phyloP scores from a whole-genome alignment of 2,888 invertebrate species.

The Tortricodes alternella region DNA sequence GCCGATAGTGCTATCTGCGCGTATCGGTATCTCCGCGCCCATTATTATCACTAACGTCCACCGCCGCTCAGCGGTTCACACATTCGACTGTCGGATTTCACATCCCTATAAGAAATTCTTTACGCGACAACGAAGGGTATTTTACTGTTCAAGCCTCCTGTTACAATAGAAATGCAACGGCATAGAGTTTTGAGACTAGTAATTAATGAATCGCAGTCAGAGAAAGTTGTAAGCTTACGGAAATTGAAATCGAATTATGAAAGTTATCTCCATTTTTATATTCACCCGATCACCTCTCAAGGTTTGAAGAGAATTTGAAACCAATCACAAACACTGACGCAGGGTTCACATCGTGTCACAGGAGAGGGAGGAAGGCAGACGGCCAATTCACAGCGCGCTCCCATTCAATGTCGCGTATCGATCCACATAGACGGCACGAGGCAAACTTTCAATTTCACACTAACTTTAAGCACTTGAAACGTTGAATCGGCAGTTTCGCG shows the following conservation, averaged over 20 bases:
- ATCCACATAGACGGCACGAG: slow-evolving; percentile 62
- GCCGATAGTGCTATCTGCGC: slow-evolving; percentile 19
- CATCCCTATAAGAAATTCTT: slow-evolving; percentile 28
- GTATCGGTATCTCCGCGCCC: no score
- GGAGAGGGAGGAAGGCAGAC: slow-evolving; percentile 14
- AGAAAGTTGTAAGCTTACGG: no score
- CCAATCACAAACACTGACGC: slow-evolving; percentile 24
- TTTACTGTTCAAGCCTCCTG: background rate
- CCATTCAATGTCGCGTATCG: slow-evolving; percentile 69
- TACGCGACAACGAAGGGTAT: slow-evolving; percentile 5
- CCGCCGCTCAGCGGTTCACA: slow-evolving; percentile 3
- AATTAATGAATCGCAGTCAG: no score
- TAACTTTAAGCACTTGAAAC: slow-evolving; percentile 51
- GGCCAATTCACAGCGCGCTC: slow-evolving; percentile 50
- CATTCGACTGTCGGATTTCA: slow-evolving; percentile 25
- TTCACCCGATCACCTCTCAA: slow-evolving; percentile 17
- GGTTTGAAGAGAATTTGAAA: slow-evolving; percentile 1
- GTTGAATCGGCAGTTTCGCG: slow-evolving; percentile 36
- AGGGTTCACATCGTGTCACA: slow-evolving; percentile 15
- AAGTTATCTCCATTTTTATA: background rate
- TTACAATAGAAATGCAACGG: background rate
- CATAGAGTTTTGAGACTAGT: background rate
- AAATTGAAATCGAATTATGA: background rate
- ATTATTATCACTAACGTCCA: no score
- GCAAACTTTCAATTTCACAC: slow-evolving; percentile 76